Conservation (phyloP, 2,113 vertebrate species). For the Megaceryle torquata region DNA sequence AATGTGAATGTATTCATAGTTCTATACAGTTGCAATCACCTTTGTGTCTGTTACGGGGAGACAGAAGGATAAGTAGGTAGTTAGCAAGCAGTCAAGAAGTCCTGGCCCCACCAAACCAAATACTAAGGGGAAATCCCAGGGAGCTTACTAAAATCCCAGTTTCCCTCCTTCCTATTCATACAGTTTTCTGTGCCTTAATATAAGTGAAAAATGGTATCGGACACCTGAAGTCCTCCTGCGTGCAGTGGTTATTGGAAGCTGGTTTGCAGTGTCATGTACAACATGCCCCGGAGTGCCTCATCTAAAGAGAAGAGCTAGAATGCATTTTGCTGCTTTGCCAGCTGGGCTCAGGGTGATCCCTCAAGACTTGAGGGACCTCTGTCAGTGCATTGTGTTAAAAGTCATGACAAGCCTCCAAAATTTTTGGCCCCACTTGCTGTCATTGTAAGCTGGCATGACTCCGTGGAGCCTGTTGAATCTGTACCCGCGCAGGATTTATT, state of each 20-base stretch:
- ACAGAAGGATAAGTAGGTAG: background rate
- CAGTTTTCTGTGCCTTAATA: background rate
- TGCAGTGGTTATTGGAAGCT: background rate
- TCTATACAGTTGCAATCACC: background rate
- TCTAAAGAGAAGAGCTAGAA: background rate
- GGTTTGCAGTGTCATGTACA: background rate
- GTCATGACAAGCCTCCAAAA: background rate
- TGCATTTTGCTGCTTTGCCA: background rate
- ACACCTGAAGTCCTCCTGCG: background rate
- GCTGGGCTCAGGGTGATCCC: background rate
- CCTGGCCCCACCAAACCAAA: background rate
- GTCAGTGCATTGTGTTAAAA: background rate
- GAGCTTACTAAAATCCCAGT: background rate
- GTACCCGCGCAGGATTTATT: background rate
- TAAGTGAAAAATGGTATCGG: background rate
- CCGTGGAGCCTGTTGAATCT: background rate
- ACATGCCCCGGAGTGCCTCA: background rate
- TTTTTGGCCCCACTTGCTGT: background rate
- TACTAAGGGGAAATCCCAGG: background rate
- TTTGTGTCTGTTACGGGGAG: background rate
- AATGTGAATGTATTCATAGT: background rate
- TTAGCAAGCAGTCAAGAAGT: background rate
- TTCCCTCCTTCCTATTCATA: background rate
- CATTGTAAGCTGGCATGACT: fast-evolving
- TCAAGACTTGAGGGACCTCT: background rate